Percentiles rank a stretch among this genome's conserved stretches.
These are phyloP conservation scores for Torymus aiolomorphi DNA, from an alignment of 2,888 invertebrate genomes.

Conservation along the genomic window DNA sequence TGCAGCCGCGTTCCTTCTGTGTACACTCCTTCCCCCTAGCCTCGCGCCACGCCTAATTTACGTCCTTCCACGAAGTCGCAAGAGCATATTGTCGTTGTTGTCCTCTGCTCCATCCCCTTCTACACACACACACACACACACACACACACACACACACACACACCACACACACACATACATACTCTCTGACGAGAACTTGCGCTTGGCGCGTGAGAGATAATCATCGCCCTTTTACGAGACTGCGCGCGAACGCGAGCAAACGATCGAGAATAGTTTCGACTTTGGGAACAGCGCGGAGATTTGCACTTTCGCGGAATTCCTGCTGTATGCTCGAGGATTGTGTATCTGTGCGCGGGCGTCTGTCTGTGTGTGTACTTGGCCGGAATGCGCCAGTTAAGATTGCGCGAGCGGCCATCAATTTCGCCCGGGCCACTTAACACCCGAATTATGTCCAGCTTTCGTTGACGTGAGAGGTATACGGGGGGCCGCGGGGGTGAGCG, in stretches of 20 bases:
- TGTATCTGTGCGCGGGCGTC: too few relatives aligned
- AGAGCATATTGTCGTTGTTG: constrained; percentile 29
- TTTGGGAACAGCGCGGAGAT: constrained; percentile 5
- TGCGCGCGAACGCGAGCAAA: not conserved
- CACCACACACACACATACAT: too few relatives aligned
- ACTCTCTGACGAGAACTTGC: not conserved
- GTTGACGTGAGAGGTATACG: not conserved
- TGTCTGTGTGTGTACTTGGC: constrained; percentile 7
- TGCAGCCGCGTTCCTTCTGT: not conserved
- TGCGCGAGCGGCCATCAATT: constrained; percentile 31
- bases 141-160: too few relatives aligned
- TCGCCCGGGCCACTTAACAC: constrained; percentile 22
- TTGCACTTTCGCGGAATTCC: constrained; percentile 5
- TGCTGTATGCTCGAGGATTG: not conserved
- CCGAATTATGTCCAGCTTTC: constrained; percentile 36
- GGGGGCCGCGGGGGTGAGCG: too few relatives aligned
- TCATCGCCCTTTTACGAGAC: constrained; percentile 42
- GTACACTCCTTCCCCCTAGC: not conserved
- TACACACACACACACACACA: too few relatives aligned
- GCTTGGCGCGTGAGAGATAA: constrained; percentile 27
- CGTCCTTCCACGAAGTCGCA: constrained; percentile 45
- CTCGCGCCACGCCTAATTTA: constrained; percentile 39
- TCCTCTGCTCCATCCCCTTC: not conserved
- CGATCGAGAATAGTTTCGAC: constrained; percentile 36
- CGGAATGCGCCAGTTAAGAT: constrained; percentile 24